A percentile compares a stretch with the other conserved stretches of the same genome.
Conservation (phyloP, 2,113 vertebrate genomes). For the Ctenomys sociabilis region DNA sequence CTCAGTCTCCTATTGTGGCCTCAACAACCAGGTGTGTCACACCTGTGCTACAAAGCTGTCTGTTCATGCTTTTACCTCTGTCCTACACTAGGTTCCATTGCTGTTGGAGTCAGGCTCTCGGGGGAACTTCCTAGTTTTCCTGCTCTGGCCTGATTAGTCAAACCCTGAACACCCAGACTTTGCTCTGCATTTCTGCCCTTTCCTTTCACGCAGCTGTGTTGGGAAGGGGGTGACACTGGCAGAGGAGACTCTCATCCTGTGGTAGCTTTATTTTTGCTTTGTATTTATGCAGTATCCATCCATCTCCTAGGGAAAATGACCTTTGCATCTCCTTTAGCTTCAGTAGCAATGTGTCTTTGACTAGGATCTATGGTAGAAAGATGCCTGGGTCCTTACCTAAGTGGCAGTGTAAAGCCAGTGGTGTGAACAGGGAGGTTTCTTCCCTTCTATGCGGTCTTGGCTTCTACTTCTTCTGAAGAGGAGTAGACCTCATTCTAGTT, state of each 20-base stretch:
- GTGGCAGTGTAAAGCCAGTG: background rate
- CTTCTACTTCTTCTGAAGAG: background rate
- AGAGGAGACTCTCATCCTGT: no score
- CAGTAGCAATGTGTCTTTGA: background rate
- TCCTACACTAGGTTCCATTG: background rate
- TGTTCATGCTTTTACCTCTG: background rate
- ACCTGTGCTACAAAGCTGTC: background rate
- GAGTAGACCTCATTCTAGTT: background rate
- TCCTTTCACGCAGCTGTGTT: background rate
- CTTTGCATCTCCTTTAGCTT: background rate
- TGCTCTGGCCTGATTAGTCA: background rate
- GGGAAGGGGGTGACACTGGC: background rate
- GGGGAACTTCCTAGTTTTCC: background rate
- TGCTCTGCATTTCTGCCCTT: no score
- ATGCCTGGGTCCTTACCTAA: no score
- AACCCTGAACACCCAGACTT: no score
- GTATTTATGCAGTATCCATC: no score
- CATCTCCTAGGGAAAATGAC: no score
- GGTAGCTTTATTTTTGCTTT: background rate
- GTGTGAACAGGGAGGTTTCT: background rate
- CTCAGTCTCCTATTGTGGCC: background rate
- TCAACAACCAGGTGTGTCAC: background rate
- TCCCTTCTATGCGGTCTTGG: background rate
- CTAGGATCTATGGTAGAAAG: background rate
- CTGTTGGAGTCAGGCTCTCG: background rate